Conservation (phyloP, 2,113 vertebrate species). For the Bombycilla garrulus region DNA sequence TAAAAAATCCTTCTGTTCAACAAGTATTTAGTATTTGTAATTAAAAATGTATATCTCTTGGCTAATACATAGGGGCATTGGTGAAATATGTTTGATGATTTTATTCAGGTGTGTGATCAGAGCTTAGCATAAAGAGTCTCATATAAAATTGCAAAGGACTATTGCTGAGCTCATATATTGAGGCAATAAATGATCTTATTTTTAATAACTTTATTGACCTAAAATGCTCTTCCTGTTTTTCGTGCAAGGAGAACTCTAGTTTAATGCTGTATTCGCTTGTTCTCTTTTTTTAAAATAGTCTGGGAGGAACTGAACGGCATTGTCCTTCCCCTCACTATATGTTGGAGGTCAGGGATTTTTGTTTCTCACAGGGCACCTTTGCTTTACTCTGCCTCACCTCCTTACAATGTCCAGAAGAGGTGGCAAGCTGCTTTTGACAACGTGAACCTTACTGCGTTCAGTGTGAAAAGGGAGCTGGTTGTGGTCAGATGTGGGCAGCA, state of each 20-base stretch:
- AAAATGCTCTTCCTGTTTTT: not conserved
- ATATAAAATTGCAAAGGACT: not conserved
- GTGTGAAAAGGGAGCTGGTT: constrained; percentile 31
- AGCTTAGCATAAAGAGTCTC: not conserved
- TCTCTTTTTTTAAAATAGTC: constrained; percentile 32
- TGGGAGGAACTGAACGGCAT: constrained; percentile 16
- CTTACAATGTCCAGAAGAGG: not conserved
- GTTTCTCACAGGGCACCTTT: not conserved
- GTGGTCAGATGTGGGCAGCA: constrained; percentile 8
- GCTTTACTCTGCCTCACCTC: not conserved
- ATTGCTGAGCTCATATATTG: not conserved
- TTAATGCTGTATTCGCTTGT: not conserved
- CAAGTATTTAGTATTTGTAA: not conserved
- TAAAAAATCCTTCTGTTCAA: not conserved
- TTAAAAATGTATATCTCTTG: constrained; percentile 18
- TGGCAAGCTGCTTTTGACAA: constrained; percentile 25
- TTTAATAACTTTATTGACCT: constrained; percentile 23
- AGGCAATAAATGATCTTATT: not conserved
- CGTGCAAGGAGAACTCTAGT: not conserved
- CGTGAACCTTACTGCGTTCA: not conserved
- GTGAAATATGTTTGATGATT: not conserved
- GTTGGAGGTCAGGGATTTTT: constrained; percentile 21
- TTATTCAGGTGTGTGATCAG: not conserved
- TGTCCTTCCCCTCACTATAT: not conserved
- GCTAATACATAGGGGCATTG: not conserved